Evolutionary conservation across 2,797 vertebrate species (phyloP).

Genomic region (Loriculus beryllinus): DNA sequence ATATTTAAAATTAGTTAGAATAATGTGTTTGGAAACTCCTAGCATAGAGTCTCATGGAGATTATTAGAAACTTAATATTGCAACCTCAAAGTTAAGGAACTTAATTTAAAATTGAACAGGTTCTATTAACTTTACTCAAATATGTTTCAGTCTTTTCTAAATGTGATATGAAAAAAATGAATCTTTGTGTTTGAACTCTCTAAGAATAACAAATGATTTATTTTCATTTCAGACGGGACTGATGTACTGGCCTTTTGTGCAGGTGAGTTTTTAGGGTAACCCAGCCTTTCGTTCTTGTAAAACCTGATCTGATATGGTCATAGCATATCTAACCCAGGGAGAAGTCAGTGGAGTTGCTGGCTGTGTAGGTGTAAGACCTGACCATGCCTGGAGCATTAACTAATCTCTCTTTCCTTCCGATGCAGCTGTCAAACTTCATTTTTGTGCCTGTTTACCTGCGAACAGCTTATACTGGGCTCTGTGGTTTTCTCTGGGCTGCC

Average conservation of each 20-base stretch:
- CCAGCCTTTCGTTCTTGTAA: background rate
- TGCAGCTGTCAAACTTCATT: slow-evolving; percentile 88
- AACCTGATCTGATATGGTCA: background rate
- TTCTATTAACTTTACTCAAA: background rate
- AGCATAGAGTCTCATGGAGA: background rate
- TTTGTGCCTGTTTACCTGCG: slow-evolving; percentile 84
- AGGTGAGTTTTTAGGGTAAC: slow-evolving; percentile 80
- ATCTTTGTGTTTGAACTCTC: background rate
- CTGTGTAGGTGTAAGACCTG: background rate
- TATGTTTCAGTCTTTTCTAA: background rate
- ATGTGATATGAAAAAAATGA: background rate
- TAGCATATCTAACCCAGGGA: background rate
- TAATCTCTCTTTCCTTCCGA: slow-evolving; percentile 35
- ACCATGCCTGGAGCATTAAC: background rate
- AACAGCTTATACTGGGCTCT: slow-evolving; percentile 87
- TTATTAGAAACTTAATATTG: background rate
- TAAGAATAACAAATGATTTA: slow-evolving; percentile 32
- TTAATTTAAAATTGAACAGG: background rate
- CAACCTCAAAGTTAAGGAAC: background rate
- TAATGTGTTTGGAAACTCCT: background rate
- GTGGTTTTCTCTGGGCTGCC: slow-evolving; percentile 87
- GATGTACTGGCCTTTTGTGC: slow-evolving; percentile 91
- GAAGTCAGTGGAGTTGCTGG: background rate
- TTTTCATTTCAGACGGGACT: slow-evolving; percentile 83
- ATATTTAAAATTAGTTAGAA: background rate